Percentiles rank a stretch among this genome's conserved stretches.
phyloP scores from a whole-genome alignment of 1,140 invertebrate genomes.

The Dendroctonus valens region DNA sequence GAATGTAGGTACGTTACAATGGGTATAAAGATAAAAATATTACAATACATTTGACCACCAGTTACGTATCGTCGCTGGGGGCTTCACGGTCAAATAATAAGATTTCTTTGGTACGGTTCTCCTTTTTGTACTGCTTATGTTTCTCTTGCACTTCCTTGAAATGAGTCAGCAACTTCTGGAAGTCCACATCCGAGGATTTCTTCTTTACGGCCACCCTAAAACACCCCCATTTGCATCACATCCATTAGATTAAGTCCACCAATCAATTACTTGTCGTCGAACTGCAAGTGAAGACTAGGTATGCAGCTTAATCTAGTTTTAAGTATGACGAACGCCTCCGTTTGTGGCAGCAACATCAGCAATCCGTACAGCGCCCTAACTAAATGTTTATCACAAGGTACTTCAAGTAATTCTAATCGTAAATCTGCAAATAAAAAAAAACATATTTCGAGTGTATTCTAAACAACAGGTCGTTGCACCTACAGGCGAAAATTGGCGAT shows the following conservation, averaged over 20 bases:
- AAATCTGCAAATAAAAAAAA: constrained; percentile 66
- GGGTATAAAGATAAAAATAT: constrained; percentile 12
- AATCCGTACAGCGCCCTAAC: constrained; percentile 92
- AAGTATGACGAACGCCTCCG: constrained; percentile 89
- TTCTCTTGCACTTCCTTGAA: constrained; percentile 66
- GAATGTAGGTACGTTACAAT: too few species aligned
- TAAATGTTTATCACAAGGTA: constrained; percentile 73
- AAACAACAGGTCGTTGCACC: constrained; percentile 53
- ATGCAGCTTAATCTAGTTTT: constrained; percentile 86
- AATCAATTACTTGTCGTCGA: constrained; percentile 49
- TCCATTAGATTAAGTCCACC: background rate
- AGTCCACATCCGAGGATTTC: constrained; percentile 50
- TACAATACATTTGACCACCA: constrained; percentile 5
- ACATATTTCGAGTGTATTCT: background rate
- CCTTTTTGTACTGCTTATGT: constrained; percentile 60
- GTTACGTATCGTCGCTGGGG: constrained; percentile 12
- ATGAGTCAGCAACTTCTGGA: constrained; percentile 61
- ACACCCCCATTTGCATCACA: background rate
- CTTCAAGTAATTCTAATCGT: constrained; percentile 86
- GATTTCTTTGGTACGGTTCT: constrained; percentile 32
- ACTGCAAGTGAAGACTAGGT: constrained; percentile 61
- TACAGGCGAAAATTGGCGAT: constrained; percentile 98
- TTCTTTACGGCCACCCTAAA: background rate
- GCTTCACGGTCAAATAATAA: background rate
- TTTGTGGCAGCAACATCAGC: constrained; percentile 97